Base-by-base conservation (phyloP, 2,797 vertebrate species). In the Acipenser oxyrinchus region DNA sequence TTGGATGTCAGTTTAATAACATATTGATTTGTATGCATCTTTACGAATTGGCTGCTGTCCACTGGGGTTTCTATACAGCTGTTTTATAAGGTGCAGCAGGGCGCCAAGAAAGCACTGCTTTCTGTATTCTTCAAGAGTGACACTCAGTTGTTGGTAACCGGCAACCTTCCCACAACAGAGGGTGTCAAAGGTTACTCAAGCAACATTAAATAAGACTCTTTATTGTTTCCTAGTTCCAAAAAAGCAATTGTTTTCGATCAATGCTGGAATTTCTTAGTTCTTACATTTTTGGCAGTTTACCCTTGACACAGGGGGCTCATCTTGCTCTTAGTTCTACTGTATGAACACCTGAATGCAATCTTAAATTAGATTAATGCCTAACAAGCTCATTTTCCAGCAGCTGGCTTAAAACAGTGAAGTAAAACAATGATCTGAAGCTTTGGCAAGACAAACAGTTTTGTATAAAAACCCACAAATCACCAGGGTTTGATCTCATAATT, bases 391-490 rank as follows among this genome's bases (percentile, higher is more conserved):
- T 70, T 66, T 67, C 48, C 68, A 51, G 63, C 63, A 49, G 37
- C 62, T 53, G 60, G 53, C 65, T 49, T 63, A 51, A 37, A 51
- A 1, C 6, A 11, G 23, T 49, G 61, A 67, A 51, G 62, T 57
- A 60, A 15, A 68, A 57, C 53, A 61, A 64, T 64, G 53, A 61
- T 49, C 60, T 12, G 65, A 48, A 66, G 65, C 60, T 70, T 70
- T 69, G 73, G 69, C 71, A 71, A 12, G 49, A 60, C 10, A 37
- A 58, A 48, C 55, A 5, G 61, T 60, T 37, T 48, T 64, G 49
- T 64, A 53, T 60, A 48, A 61, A 64, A 83, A 83, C 84, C 77
- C 83, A 87, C 87, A 85, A 86, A 87, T 88, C 85, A 84, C 75
- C 81, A 79, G 74, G 23, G 23, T 37, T 37, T 37, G 23, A 37